Evolutionary conservation across 2,113 vertebrate genomes (phyloP).

Genomic region (Sclerurus mexicanus): DNA sequence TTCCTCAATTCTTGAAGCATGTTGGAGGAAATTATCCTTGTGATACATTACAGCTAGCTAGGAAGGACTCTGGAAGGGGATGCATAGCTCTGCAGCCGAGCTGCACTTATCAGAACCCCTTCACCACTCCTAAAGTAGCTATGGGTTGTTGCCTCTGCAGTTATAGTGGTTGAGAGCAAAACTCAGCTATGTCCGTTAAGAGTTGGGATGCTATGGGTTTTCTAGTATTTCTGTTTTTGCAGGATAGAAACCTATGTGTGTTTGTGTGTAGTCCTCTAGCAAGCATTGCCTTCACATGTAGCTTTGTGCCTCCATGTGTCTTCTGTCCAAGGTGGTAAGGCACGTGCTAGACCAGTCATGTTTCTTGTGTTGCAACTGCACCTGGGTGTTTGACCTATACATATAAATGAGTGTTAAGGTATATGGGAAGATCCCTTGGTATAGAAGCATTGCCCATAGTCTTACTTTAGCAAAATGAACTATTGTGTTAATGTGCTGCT

Average conservation of each 20-base stretch:
- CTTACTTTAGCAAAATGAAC: not conserved
- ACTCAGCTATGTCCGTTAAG: not conserved
- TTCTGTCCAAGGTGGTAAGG: not conserved
- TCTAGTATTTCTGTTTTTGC: not conserved
- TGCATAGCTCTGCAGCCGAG: not conserved
- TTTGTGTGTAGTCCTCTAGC: not conserved
- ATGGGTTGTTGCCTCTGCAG: not conserved
- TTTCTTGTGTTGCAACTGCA: not conserved
- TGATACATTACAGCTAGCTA: not conserved
- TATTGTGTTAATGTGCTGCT: not conserved
- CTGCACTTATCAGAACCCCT: not conserved
- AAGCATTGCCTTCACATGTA: fast-evolving
- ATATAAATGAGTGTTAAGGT: fast-evolving
- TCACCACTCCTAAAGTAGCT: not conserved
- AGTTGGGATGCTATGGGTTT: not conserved
- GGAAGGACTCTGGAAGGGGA: not conserved
- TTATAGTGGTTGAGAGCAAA: not conserved
- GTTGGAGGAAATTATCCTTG: not conserved
- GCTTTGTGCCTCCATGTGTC: not conserved
- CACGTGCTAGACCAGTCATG: fast-evolving
- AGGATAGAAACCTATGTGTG: not conserved
- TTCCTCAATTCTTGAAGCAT: fast-evolving
- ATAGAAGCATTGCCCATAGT: not conserved
- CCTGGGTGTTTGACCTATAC: not conserved
- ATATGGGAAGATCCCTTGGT: not conserved